These are phyloP conservation scores for honey bee (Apis mellifera) DNA, from an alignment of 1,140 invertebrate species.

Conservation along the genomic window Amel_HAv3.1 CM009945.2:3564001-3564500, in stretches of 20 bases:
- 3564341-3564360: slow-evolving; percentile 53
- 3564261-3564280: not conserved
- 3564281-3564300: not conserved
- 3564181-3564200: slow-evolving; percentile 4
- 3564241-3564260: not conserved
- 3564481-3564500: no score
- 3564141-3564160: not conserved
- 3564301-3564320: slow-evolving; percentile 13
- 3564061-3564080: not conserved
- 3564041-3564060: not conserved
- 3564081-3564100: not conserved
- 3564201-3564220: slow-evolving; percentile 41
- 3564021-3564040: not conserved
- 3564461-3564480: not conserved
- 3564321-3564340: slow-evolving; percentile 54
- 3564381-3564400: no score
- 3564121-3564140: not conserved
- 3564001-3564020: not conserved
- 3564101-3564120: not conserved
- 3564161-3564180: slow-evolving; percentile 27
- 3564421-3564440: no score
- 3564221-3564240: slow-evolving; percentile 42
- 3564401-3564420: not conserved
- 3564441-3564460: not conserved
- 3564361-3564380: slow-evolving; percentile 44